Evolutionary conservation across 2,113 vertebrate species (phyloP), one percentile per base, ranked within the genome.

Genomic region (Sinocyclocheilus anophthalmus): DNA sequence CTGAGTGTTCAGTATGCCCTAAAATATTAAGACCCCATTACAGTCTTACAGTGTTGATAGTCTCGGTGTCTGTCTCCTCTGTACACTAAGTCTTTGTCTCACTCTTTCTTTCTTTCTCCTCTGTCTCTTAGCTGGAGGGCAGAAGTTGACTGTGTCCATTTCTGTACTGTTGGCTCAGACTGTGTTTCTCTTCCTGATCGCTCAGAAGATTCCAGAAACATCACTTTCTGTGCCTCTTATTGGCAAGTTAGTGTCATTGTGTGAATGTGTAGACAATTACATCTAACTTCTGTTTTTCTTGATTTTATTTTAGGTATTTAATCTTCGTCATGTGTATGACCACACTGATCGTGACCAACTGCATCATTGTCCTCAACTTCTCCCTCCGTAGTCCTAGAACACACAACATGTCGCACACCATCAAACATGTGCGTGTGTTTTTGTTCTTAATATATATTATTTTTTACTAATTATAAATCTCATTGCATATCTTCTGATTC

Each of bases 121-220:
- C 33, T 88, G 50, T 53, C 13, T 75, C 63, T 48, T 92, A 97
- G 97, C 96, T 7, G 96, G 96, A 0, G 97, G 96, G 76, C 97
- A 98, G 93, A 97, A 98, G 91, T 91, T 96, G 91, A 97, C 96
- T 0, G 94, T 96, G 24, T 93, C 96, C 89, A 97, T 98, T 93
- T 96, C 96, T 3, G 96, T 98, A 79, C 93, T 98, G 88, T 93
- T 98, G 88, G 97, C 96, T 86, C 97, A 98, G 94, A 97, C 96
- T 4, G 95, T 98, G 90, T 98, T 98, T 92, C 93, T 98, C 70
- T 94, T 98, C 87, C 96, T 98, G 12, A 96, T 97, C 11, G 95
- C 95, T 87, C 95, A 97, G 93, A 97, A 97, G 91, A 88, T 95
- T 84, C 97, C 97, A 0, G 96, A 97, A 91, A 98, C 97, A 0